Base-by-base conservation (phyloP, 2,888 invertebrate species). In the Macrophya alboannulata region DNA sequence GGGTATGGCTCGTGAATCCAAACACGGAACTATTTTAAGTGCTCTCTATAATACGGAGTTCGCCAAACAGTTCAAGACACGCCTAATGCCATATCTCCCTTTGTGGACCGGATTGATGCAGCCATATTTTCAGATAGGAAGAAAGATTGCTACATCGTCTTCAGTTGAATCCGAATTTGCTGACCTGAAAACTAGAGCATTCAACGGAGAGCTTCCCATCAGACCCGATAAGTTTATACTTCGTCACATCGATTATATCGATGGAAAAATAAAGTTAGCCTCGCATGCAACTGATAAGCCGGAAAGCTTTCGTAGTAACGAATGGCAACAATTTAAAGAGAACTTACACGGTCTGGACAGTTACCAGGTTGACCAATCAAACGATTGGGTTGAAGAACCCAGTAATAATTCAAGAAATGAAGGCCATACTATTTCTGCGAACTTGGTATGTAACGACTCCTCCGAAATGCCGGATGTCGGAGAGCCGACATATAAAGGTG, bases 151-250 rank as follows among this genome's bases (percentile, higher is more conserved):
- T 21, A 85, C 86, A 12, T 86, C 86, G 37, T 77, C 84, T 17
- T 77, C 40, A 37, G 74, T 85, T n/a, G 84, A 86, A 48, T 77
- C 84, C 0, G 86, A 86, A 43, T 86, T 86, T 48, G 37, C 37
- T 37, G 86, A 85, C 25, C 25, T 86, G 0, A 84, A 86, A 72
- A 79, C 79, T 31, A 84, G 86, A n/a, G 48, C 51, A 4, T 86
- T 86, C 55, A 83, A 77, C 15, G 84, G 85, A 40, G 31, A 86
- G 21, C 51, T 85, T 45, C 86, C 86, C 6, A 82, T 85, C 17
- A 72, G 85, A 0, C n/a, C 65, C 1, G 85, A 86, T 72, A 40
- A 79, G 3, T 86, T 86, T 21, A 77, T 86, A 5, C 21, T 86
- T 5, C 74, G 85, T 15, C 83, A 83, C n/a, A 48, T 86, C 2